Percentiles rank a stretch among this genome's conserved stretches.
Evolutionary conservation across 2,797 vertebrate genomes (phyloP).

Genomic region (Dryobates pubescens): DNA sequence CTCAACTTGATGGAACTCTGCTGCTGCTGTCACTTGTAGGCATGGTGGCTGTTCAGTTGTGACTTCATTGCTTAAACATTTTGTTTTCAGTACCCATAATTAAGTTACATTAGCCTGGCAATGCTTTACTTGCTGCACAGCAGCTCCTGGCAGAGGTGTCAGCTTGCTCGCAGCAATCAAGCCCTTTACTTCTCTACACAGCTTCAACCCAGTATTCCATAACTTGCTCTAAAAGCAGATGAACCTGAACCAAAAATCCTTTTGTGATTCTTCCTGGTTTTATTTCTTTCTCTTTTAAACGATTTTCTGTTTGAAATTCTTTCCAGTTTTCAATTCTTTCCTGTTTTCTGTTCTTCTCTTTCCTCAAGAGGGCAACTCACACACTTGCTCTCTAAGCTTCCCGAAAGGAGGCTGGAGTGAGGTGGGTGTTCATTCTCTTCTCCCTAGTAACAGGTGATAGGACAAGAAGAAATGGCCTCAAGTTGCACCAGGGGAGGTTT

Average conservation of each 20-base stretch:
- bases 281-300: too few relatives aligned
- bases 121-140: not conserved
- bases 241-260: not conserved
- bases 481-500: too few relatives aligned
- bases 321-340: too few relatives aligned
- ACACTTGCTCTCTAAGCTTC: not conserved
- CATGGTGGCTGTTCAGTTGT: not conserved
- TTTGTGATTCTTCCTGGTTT: not conserved
- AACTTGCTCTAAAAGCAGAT: not conserved
- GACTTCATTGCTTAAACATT: constrained; percentile 12
- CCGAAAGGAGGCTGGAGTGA: too few relatives aligned
- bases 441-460: too few relatives aligned
- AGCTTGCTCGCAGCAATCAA: not conserved
- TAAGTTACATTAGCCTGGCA: constrained; percentile 8
- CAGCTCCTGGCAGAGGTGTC: not conserved
- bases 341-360: not conserved
- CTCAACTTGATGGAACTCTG: constrained; percentile 42
- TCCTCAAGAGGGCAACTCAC: not conserved
- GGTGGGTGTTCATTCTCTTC: too few relatives aligned
- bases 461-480: too few relatives aligned
- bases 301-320: too few relatives aligned
- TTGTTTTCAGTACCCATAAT: constrained; percentile 1
- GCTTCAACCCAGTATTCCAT: not conserved
- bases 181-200: not conserved
- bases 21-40: constrained; percentile 42